phyloP scores from a whole-genome alignment of 2,797 vertebrate species.

The Otus scops region DNA sequence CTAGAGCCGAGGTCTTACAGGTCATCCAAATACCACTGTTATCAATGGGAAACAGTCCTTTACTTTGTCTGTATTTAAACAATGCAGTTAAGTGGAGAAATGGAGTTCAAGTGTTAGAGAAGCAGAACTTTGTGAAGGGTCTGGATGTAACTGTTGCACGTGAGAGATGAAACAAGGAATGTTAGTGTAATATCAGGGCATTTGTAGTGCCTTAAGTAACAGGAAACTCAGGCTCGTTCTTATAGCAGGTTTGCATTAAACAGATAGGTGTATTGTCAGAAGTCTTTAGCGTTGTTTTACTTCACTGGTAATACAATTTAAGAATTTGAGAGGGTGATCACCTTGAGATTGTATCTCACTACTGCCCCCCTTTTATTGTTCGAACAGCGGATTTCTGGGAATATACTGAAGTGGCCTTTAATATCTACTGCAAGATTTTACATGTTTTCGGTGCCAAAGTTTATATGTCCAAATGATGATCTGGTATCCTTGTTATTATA shows the following conservation, averaged over 20 bases:
- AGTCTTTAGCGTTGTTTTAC: neutral
- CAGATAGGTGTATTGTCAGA: neutral
- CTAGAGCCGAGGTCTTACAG: neutral
- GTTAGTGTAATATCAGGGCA: neutral
- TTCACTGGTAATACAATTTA: neutral
- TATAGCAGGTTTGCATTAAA: neutral
- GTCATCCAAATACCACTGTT: neutral
- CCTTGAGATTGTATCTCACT: neutral
- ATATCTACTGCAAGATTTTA: neutral
- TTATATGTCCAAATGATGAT: neutral
- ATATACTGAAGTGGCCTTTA: neutral
- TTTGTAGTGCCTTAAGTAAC: neutral
- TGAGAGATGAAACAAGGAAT: neutral
- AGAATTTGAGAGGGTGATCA: neutral
- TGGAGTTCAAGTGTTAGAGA: neutral
- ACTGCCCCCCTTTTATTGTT: neutral
- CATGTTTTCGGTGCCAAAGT: neutral
- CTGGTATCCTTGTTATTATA: neutral
- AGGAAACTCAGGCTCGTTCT: neutral
- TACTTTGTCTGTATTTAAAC: neutral
- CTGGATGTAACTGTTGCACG: neutral
- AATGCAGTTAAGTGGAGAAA: neutral
- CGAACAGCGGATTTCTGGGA: neutral
- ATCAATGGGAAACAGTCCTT: neutral
- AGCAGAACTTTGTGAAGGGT: neutral